phyloP scores from a whole-genome alignment of 2,113 vertebrate genomes.

The Macrotus californicus region DNA sequence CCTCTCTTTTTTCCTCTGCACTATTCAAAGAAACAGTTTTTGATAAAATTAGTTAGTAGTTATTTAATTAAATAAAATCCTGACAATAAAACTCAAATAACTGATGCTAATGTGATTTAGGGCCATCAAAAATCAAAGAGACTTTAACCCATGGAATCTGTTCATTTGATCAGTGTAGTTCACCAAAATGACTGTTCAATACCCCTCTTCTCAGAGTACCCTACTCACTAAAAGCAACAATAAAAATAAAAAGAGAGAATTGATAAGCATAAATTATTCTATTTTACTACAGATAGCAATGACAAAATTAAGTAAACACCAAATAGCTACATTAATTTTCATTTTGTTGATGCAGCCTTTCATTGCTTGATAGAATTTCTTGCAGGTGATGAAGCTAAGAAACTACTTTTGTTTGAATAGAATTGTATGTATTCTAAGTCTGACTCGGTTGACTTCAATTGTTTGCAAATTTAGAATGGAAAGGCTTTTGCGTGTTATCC shows the following conservation, averaged over 20 bases:
- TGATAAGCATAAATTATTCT: background rate
- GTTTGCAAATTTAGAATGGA: constrained; percentile 19
- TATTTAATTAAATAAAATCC: background rate
- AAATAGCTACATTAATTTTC: background rate
- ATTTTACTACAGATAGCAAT: background rate
- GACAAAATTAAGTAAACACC: background rate
- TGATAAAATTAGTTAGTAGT: background rate
- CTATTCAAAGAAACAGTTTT: background rate
- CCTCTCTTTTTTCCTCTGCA: background rate
- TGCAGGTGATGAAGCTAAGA: background rate
- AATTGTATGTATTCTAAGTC: background rate
- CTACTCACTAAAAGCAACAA: background rate
- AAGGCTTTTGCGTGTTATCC: background rate
- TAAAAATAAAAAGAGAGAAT: constrained; percentile 1
- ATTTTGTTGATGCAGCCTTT: background rate
- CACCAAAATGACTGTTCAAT: background rate
- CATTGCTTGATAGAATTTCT: background rate
- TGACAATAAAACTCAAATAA: background rate
- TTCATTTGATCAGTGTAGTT: background rate
- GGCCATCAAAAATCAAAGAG: background rate
- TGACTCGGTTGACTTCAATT: background rate
- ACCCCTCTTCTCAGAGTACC: background rate
- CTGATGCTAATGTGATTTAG: background rate
- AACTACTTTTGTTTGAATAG: background rate
- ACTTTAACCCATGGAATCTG: background rate